Conservation (phyloP, 2,888 invertebrate genomes). For the Drosophila mercatorum region DNA sequence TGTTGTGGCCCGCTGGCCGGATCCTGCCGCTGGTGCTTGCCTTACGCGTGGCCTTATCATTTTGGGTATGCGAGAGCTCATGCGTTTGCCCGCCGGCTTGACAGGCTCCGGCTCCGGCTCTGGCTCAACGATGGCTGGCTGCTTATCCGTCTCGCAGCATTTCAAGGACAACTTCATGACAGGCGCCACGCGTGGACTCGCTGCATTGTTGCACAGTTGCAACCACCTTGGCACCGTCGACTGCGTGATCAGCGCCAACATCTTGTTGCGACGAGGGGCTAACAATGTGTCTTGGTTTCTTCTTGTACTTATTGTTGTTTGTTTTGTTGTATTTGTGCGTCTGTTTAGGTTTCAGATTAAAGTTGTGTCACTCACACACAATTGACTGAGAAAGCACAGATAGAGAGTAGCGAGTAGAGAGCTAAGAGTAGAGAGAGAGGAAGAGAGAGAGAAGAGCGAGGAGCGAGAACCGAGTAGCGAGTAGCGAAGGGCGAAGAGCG, state of each 20-base stretch:
- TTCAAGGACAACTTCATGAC: not conserved
- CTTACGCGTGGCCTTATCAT: conserved; percentile 7
- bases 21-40: not conserved
- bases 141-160: not conserved
- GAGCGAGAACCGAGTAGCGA: not conserved
- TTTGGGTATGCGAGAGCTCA: conserved; percentile 30
- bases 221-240: conserved; percentile 27
- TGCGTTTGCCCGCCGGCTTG: not conserved
- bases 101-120: too few species aligned
- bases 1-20: too few species aligned
- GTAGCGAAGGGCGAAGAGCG: not conserved
- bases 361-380: not conserved
- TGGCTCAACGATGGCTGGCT: not conserved
- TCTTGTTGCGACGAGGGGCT: not conserved
- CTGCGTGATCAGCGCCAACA: conserved; percentile 42
- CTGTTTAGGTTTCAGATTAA: not conserved
- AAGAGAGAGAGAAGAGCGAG: not conserved
- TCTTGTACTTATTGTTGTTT: not conserved
- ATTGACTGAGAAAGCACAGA: not conserved
- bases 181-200: not conserved
- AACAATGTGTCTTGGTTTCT: not conserved
- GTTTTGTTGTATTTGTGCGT: conserved; percentile 2
- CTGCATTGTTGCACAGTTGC: conserved; percentile 8
- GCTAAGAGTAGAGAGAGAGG: not conserved
- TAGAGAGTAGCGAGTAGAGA: too few species aligned